Base-by-base conservation (phyloP, 1,140 invertebrate species). In the Rhyacophila brunnea region DNA sequence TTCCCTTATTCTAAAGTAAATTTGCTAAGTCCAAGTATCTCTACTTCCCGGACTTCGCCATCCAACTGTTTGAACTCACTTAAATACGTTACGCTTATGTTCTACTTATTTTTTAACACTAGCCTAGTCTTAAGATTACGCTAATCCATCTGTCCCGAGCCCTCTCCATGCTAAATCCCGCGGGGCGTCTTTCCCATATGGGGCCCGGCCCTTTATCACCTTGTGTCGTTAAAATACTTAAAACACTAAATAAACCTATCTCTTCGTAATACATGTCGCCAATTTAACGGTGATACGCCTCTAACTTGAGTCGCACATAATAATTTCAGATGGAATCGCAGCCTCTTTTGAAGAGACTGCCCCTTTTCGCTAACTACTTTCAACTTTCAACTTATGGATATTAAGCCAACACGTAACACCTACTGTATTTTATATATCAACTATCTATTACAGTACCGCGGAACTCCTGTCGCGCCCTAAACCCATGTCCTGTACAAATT, bases 31-130 rank as follows among this genome's bases (percentile, higher is more conserved):
- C 9, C 9, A 9, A 9, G 23, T 3, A 28, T 9, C 23, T 3
- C 62, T 56, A 47, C 50, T 59, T 59, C 62, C 62, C 20, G 52
- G n/a, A 64, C 56, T 57, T 56, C 62, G 52, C 59, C 56, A 56
- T 63, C 48, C 20, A 55, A 43, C 42, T 35, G 48, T 47, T 49
- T 35, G 45, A 58, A 58, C 45, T 49, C 40, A 40, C 53, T 55
- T 63, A 58, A 47, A 43, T 28, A 28, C 23, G 23, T 28, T 58
- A 56, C 14, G 46, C 48, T 61, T 54, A 52, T 36, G 9, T 51
- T 32, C 53, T 58, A 50, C 49, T 15, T 19, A 61, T 60, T 60
- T 53, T 13, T 19, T 3, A 9, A 5, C 9, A 46, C 53, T 64
- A 64, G 45, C 28, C 46, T 56, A 57, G 40, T 15, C 46, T 36